Evolutionary conservation across 2,797 vertebrate species (phyloP), one percentile per base, ranked within the genome.

Genomic region (Lemur catta): DNA sequence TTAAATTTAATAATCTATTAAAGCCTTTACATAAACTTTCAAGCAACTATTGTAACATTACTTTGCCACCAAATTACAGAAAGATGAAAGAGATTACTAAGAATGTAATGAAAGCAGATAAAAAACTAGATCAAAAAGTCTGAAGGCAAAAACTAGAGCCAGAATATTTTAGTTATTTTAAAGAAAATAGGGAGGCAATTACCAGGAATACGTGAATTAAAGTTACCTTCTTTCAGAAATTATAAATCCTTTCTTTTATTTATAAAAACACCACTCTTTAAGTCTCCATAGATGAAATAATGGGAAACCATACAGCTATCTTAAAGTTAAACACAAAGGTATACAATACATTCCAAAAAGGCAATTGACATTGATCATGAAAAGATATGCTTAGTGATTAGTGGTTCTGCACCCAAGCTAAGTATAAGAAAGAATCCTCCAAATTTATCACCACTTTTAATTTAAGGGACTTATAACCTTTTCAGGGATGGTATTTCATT

Each of bases 1-100:
- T 85, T 97, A 84, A 88, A 80, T 80, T 94, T 84, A 92, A 93
- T 90, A 89, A 87, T 92, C 43, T 82, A 90, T 61, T 84, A 88
- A 92, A 43, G 9, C 38, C 52, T 88, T 85, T 67, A 38, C 7
- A 63, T 13, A 85, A 38, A 93, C 18, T 74, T 94, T 38, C 94
- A 18, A 91, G 88, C 20, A 88, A 81, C 22, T 63, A 90, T 20
- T 63, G 26, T 84, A 95, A 74, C 22, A 48, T 84, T 86, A 75
- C 41, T 86, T 96, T 76, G 11, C 35, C 59, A 38, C 46, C 48
- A 30, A 72, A 76, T 78, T 82, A 85, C 14, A 92, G 30, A 91
- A 94, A 92, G 48, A 93, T 86, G 79, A 87, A 96, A 78, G 6
- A 91, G 5, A 81, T 67, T 89, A 76, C 33, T 55, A 61, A 93